A percentile compares a stretch with the other conserved stretches of the same genome.
These are phyloP conservation scores for Drosophila siamana DNA, from an alignment of 2,888 invertebrate species.

Conservation along the genomic window DNA sequence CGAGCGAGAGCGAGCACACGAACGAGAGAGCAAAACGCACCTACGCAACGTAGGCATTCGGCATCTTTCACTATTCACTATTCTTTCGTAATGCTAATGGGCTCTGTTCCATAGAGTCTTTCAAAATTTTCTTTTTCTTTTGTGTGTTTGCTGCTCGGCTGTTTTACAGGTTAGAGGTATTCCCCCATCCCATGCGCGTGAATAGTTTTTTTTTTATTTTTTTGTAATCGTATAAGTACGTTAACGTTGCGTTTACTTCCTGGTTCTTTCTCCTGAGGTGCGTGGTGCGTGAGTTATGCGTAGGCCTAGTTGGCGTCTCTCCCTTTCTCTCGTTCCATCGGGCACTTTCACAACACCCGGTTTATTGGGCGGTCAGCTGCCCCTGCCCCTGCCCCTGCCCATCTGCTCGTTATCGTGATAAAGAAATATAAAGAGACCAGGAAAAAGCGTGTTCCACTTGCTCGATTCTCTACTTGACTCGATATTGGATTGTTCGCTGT, in stretches of 20 bases:
- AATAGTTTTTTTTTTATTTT: too few species aligned
- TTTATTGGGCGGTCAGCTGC: slow-evolving; percentile 9
- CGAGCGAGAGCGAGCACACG: background rate
- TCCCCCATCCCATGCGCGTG: background rate
- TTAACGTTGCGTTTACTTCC: slow-evolving; percentile 27
- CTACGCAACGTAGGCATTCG: slow-evolving; percentile 21
- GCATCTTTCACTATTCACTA: slow-evolving; percentile 53
- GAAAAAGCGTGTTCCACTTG: slow-evolving; percentile 16
- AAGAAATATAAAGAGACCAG: slow-evolving; percentile 50
- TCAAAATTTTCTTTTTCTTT: slow-evolving; percentile 24
- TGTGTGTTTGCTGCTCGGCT: background rate
- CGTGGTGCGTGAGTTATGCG: slow-evolving; percentile 21
- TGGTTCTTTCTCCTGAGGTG: slow-evolving; percentile 18
- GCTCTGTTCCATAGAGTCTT: slow-evolving; percentile 13
- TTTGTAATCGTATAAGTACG: slow-evolving; percentile 30
- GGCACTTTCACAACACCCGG: slow-evolving; percentile 48
- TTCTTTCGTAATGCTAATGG: slow-evolving; percentile 58
- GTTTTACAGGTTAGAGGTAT: background rate
- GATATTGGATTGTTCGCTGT: too few species aligned
- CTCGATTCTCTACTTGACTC: too few species aligned
- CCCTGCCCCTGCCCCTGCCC: background rate
- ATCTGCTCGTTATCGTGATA: slow-evolving; percentile 44
- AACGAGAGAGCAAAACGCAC: slow-evolving; percentile 20
- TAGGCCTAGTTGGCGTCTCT: slow-evolving; percentile 4
- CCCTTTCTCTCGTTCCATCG: background rate